These are phyloP conservation scores for Ictalurus furcatus DNA, from an alignment of 2,113 vertebrate genomes.

Conservation along the genomic window DNA sequence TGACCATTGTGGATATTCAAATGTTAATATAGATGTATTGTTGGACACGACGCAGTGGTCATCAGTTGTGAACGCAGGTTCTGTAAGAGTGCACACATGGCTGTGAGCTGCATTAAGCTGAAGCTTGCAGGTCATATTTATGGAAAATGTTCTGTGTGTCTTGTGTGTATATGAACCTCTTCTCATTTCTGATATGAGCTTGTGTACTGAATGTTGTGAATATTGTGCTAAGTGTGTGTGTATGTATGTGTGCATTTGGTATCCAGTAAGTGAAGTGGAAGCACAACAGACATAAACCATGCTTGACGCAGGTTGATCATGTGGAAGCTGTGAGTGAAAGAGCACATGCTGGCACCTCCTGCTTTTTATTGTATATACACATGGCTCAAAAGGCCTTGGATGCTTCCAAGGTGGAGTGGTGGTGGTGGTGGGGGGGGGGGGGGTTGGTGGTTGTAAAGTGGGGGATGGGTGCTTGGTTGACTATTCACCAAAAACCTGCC, in stretches of 20 bases:
- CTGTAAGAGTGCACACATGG: constrained; percentile 26
- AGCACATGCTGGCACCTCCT: constrained; percentile 43
- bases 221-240: constrained; percentile 12
- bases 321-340: constrained; percentile 65
- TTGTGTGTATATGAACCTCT: neutral
- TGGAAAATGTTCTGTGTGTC: neutral
- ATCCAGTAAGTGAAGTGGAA: constrained; percentile 60
- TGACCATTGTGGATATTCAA: neutral
- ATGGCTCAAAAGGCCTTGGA: constrained; percentile 11
- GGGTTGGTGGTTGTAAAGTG: neutral
- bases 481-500: constrained; percentile 36
- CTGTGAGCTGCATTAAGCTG: constrained; percentile 28
- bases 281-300: constrained; percentile 64
- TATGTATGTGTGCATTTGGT: constrained; percentile 10
- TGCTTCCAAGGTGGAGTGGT: neutral
- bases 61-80: constrained; percentile 16
- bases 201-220: neutral
- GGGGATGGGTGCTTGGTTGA: neutral
- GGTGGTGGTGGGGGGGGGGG: neutral
- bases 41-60: neutral
- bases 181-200: neutral
- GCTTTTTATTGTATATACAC: constrained; percentile 24
- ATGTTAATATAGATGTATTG: constrained; percentile 7
- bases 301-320: constrained; percentile 70
- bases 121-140: constrained; percentile 15